A percentile compares a stretch with the other conserved stretches of the same genome.
phyloP scores from a whole-genome alignment of 2,797 vertebrate genomes.

The Xyrichtys novacula region DNA sequence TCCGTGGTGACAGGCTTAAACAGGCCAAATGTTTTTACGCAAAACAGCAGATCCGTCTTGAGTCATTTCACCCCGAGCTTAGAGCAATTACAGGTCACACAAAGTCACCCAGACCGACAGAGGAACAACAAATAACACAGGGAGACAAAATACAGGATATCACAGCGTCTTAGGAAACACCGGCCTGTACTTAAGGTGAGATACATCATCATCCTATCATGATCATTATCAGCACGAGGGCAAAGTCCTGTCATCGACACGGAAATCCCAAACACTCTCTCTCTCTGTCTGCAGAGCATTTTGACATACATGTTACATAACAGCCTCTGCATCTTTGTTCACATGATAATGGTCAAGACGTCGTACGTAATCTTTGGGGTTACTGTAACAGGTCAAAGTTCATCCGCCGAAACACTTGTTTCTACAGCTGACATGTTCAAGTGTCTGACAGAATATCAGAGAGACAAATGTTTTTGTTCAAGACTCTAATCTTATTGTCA shows the following conservation, averaged over 20 bases:
- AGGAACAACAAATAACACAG: conserved; percentile 60
- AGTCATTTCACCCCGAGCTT: conserved; percentile 62
- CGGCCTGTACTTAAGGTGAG: conserved; percentile 50
- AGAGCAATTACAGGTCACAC: conserved; percentile 68
- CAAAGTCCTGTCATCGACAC: conserved; percentile 54
- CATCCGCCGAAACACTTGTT: neutral
- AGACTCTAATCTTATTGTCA: too few relatives aligned
- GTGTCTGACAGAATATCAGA: too few relatives aligned
- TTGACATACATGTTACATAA: conserved; percentile 31
- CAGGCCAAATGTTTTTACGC: conserved; percentile 60
- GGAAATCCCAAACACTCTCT: conserved; percentile 27
- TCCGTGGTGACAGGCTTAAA: neutral
- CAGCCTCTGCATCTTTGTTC: neutral
- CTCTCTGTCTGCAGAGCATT: conserved; percentile 1
- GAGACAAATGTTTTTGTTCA: too few relatives aligned
- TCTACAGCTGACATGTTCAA: neutral
- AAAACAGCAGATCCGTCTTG: conserved; percentile 68
- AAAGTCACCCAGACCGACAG: conserved; percentile 54
- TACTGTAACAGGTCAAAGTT: too few relatives aligned
- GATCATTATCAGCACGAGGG: conserved; percentile 61
- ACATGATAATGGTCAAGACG: too few relatives aligned
- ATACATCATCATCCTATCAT: conserved; percentile 15
- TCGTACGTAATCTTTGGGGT: too few relatives aligned
- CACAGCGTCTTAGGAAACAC: conserved; percentile 40
- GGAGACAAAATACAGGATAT: conserved; percentile 53